Conservation (phyloP, 2,113 vertebrate species). For the Xiphias gladius region DNA sequence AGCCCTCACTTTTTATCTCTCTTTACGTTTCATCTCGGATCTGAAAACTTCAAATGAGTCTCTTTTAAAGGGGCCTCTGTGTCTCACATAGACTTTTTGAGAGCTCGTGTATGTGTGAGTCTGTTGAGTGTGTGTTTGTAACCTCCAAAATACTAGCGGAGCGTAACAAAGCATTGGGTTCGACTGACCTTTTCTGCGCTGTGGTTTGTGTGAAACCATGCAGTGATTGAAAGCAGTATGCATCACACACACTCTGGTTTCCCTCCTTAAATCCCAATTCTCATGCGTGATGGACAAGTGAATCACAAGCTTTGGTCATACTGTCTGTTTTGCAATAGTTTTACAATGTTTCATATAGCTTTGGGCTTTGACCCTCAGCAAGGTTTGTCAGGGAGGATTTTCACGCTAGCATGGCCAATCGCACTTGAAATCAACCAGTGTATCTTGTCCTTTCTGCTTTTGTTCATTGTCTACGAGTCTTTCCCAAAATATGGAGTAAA, state of each 20-base stretch:
- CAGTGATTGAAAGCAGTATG: constrained; percentile 24
- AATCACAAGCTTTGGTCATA: constrained; percentile 56
- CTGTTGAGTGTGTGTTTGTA: constrained; percentile 19
- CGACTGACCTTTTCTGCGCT: constrained; percentile 46
- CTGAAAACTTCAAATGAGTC: constrained; percentile 55
- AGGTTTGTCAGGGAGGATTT: constrained; percentile 33
- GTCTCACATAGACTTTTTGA: constrained; percentile 23
- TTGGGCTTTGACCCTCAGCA: constrained; percentile 47
- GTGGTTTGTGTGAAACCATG: constrained; percentile 20
- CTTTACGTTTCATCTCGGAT: constrained; percentile 40
- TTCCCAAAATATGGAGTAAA: neutral
- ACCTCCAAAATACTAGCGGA: constrained; percentile 37
- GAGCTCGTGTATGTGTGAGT: neutral
- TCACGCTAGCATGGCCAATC: constrained; percentile 26
- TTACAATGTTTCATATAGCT: constrained; percentile 52
- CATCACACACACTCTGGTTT: constrained; percentile 34
- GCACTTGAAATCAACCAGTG: constrained; percentile 22
- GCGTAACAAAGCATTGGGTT: constrained; percentile 27
- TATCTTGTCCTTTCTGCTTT: constrained; percentile 19
- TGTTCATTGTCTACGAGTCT: neutral
- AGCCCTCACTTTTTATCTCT: neutral
- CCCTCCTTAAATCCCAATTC: constrained; percentile 29
- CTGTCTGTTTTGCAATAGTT: constrained; percentile 44
- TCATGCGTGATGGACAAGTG: constrained; percentile 50
- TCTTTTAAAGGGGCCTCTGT: constrained; percentile 28